Conservation (phyloP, 1,140 invertebrate genomes). For the Brachionus calyciflorus region DNA sequence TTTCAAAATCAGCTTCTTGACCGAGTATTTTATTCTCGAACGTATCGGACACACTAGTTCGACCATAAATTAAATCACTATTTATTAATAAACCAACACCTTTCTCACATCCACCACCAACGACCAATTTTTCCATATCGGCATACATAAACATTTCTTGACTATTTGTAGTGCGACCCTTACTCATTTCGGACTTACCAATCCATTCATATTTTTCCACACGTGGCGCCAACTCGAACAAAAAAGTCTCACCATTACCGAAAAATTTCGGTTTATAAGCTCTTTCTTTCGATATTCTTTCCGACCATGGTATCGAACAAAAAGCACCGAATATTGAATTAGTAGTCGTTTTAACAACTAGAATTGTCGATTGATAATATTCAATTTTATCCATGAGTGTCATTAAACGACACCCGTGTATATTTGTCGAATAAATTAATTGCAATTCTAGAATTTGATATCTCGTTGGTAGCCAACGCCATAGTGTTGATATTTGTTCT, state of each 20-base stretch:
- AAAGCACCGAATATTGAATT: slow-evolving; percentile 43
- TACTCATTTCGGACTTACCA: neutral
- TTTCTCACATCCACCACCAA: slow-evolving; percentile 35
- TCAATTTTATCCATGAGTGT: slow-evolving; percentile 44
- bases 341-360: neutral
- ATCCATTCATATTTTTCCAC: slow-evolving; percentile 32
- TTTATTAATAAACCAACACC: slow-evolving; percentile 20
- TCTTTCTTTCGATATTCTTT: neutral
- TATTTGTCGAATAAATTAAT: slow-evolving; percentile 34
- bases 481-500: slow-evolving; percentile 28
- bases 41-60: slow-evolving; percentile 3
- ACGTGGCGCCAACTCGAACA: neutral
- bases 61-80: slow-evolving; percentile 45
- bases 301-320: slow-evolving; percentile 4
- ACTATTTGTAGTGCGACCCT: neutral
- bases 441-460: slow-evolving; percentile 31
- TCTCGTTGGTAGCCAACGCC: slow-evolving; percentile 28
- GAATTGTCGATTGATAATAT: slow-evolving; percentile 23
- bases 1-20: slow-evolving; percentile 38
- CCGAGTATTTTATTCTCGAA: slow-evolving; percentile 12
- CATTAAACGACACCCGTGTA: slow-evolving; percentile 33
- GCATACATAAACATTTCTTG: slow-evolving; percentile 43
- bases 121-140: slow-evolving; percentile 2
- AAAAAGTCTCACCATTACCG: slow-evolving; percentile 44
- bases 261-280: neutral